Conservation (phyloP, 2,888 invertebrate genomes). For the Chaetogeoica ovagalla region DNA sequence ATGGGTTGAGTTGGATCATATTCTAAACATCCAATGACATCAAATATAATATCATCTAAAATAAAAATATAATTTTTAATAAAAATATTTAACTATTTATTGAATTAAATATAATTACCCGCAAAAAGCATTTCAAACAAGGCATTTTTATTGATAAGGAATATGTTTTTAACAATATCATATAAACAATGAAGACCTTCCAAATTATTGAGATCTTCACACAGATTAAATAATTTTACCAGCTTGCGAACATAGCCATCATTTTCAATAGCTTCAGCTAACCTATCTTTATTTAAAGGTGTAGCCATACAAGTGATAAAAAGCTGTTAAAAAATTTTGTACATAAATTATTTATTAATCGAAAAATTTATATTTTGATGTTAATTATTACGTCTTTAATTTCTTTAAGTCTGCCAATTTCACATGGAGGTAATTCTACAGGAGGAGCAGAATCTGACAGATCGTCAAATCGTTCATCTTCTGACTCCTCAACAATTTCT, state of each 20-base stretch:
- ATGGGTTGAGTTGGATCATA: slow-evolving; percentile 88
- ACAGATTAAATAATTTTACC: slow-evolving; percentile 91
- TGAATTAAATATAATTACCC: slow-evolving; percentile 60
- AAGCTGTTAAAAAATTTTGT: slow-evolving; percentile 60
- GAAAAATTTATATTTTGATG: background rate
- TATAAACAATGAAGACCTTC: slow-evolving; percentile 94
- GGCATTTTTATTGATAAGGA: slow-evolving; percentile 95
- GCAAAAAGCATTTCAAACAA: slow-evolving; percentile 97
- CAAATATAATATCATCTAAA: slow-evolving; percentile 86
- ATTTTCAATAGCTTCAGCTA: slow-evolving; percentile 88
- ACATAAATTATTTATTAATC: slow-evolving; percentile 65
- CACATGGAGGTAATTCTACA: slow-evolving; percentile 92
- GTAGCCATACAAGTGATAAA: slow-evolving; percentile 86
- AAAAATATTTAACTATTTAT: background rate
- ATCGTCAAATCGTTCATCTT: slow-evolving; percentile 96
- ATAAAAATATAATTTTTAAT: slow-evolving; percentile 15
- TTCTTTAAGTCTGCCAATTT: slow-evolving; percentile 89
- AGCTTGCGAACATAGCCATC: slow-evolving; percentile 95
- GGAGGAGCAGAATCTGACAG: slow-evolving; percentile 93
- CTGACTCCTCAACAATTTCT: slow-evolving; percentile 92
- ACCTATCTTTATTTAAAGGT: slow-evolving; percentile 88
- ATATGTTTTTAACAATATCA: slow-evolving; percentile 98
- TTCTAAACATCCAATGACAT: slow-evolving; percentile 97
- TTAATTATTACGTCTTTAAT: slow-evolving; percentile 72
- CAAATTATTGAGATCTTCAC: slow-evolving; percentile 94